Conservation (phyloP, 2,113 vertebrate species). For the Menura novaehollandiae region DNA sequence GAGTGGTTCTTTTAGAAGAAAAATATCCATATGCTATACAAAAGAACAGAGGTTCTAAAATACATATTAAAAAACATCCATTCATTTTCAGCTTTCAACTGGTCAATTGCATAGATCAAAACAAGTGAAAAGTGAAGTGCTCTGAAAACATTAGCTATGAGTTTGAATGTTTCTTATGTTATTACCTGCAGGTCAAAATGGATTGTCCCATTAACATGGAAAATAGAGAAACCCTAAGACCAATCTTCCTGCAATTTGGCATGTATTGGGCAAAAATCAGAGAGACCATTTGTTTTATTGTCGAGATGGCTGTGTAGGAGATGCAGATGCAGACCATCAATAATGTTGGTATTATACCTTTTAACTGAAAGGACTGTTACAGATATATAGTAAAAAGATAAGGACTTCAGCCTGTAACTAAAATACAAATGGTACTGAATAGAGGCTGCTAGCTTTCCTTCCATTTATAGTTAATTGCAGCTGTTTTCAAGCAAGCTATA, state of each 20-base stretch:
- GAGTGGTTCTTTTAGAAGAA: neutral
- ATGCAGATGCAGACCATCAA: neutral
- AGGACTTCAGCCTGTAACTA: neutral
- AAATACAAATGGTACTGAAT: neutral
- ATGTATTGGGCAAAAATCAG: neutral
- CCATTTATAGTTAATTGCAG: constrained; percentile 18
- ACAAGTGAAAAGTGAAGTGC: neutral
- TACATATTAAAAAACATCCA: neutral
- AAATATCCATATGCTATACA: neutral
- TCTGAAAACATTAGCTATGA: neutral
- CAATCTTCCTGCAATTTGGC: neutral
- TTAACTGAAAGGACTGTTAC: neutral
- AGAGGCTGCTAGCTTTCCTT: neutral
- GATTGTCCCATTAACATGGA: neutral
- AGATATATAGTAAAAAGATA: neutral
- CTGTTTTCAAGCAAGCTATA: constrained; percentile 4
- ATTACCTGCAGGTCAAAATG: neutral
- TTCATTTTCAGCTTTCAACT: neutral
- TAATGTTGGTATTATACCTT: neutral
- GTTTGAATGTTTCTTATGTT: neutral
- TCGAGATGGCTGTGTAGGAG: neutral
- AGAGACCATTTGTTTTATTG: neutral
- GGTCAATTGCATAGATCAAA: neutral
- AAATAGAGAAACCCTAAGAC: neutral
- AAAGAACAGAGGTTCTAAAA: neutral